Conservation (phyloP, 2,113 vertebrate species). For the Anolis sagrei region DNA sequence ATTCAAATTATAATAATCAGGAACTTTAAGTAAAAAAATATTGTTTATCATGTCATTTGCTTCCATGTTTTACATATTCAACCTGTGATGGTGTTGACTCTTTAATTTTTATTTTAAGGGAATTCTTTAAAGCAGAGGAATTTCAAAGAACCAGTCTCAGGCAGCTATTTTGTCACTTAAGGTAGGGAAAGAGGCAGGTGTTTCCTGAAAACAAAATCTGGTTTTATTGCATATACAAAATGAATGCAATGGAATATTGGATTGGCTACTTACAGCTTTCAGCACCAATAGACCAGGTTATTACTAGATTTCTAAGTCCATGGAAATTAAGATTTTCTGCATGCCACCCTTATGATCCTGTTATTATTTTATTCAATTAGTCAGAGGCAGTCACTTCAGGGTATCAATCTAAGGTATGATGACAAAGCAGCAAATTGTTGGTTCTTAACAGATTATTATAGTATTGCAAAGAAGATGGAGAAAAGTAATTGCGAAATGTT, state of each 20-base stretch:
- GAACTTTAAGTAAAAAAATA: no score
- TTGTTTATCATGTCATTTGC: background rate
- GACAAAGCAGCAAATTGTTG: background rate
- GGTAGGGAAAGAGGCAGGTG: background rate
- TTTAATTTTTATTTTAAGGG: fast-evolving
- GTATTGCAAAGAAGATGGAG: background rate
- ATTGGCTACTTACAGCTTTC: background rate
- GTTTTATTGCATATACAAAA: fast-evolving
- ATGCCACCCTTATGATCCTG: background rate
- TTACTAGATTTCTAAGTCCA: background rate
- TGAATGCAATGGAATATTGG: background rate
- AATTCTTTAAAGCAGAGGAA: fast-evolving
- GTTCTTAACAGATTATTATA: background rate
- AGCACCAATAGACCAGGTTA: background rate
- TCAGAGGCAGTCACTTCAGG: background rate
- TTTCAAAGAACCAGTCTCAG: fast-evolving
- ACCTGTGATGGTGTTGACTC: background rate
- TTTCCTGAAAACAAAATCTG: background rate
- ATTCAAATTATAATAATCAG: background rate
- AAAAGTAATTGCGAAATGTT: background rate
- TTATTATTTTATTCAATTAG: background rate
- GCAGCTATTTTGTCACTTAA: background rate
- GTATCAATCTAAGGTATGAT: background rate
- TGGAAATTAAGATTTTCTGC: background rate
- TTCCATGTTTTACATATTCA: background rate